A percentile compares a stretch with the other conserved stretches of the same genome.
Evolutionary conservation across 2,113 vertebrate genomes (phyloP).

Genomic region (chimpanzee (Pan troglodytes)): NHGRI_mPanTro3-v2.1_pri NC_072417.2:68487501-68488000

Average conservation of each 20-base stretch:
- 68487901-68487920: not conserved
- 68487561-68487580: not conserved
- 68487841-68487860: not conserved
- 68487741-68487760: not conserved
- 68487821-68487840: not conserved
- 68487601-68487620: not conserved
- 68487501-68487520: not conserved
- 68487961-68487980: not conserved
- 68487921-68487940: not conserved
- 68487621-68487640: not conserved
- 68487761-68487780: not conserved
- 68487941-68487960: not conserved
- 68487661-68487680: not conserved
- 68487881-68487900: not conserved
- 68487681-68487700: not conserved
- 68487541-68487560: not conserved
- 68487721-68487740: not conserved
- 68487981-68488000: not conserved
- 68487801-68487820: not conserved
- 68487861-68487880: not conserved
- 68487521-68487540: not conserved
- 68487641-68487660: not conserved
- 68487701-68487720: not conserved
- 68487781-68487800: not conserved
- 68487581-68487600: not conserved